Evolutionary conservation across 2,888 invertebrate genomes (phyloP).

Genomic region (Orthonevra nobilis): DNA sequence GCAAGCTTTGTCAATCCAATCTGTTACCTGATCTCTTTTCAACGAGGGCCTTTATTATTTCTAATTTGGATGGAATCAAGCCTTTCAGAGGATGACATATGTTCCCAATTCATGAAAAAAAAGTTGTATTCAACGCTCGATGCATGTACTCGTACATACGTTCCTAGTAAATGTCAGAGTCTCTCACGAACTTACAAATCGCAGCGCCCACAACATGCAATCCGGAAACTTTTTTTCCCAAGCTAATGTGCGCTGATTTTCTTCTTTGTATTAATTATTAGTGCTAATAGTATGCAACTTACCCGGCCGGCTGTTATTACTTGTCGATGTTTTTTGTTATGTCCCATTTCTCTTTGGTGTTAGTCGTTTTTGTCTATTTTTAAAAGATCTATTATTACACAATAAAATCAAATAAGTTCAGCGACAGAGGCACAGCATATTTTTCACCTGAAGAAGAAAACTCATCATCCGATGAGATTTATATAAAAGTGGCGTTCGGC

Average conservation of each 20-base stretch:
- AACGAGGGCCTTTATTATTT: no score
- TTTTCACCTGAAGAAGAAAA: constrained; percentile 34
- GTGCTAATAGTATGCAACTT: constrained; percentile 7
- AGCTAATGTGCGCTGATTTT: background rate
- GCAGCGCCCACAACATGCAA: no score
- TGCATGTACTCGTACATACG: no score
- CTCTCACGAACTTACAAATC: no score
- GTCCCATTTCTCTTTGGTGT: constrained; percentile 13
- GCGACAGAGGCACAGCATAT: constrained; percentile 31
- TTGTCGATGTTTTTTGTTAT: constrained; percentile 8
- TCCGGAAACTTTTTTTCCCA: no score
- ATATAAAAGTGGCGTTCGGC: background rate
- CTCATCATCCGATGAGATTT: constrained; percentile 31
- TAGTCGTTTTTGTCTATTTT: constrained; percentile 42
- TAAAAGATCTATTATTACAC: constrained; percentile 65
- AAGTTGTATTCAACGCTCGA: no score
- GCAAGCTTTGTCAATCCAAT: no score
- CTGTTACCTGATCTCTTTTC: no score
- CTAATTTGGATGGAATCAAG: no score
- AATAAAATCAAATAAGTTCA: constrained; percentile 58
- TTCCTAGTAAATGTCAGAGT: no score
- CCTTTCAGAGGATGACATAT: no score
- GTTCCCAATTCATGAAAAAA: no score
- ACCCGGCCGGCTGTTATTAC: constrained; percentile 18
- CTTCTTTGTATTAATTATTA: constrained; percentile 14